Conservation (phyloP, 2,888 invertebrate genomes). For the Hedya salicella region DNA sequence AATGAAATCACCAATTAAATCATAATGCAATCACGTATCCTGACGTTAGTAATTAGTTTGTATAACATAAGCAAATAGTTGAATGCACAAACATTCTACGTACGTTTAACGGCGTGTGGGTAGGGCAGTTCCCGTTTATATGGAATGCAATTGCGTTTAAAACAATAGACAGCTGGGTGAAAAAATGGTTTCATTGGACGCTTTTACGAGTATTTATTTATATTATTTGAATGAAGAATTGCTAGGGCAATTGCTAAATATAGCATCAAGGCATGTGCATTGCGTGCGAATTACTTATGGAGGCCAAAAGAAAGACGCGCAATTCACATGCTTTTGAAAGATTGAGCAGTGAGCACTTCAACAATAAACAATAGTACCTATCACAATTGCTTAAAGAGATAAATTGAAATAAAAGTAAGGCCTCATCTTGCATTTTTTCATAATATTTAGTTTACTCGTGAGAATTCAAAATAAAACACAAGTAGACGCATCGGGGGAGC, state of each 20-base stretch:
- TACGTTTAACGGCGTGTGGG: slow-evolving; percentile 16
- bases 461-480: slow-evolving; percentile 48
- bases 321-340: background rate
- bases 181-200: background rate
- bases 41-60: slow-evolving; percentile 22
- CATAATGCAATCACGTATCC: slow-evolving; percentile 20
- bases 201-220: background rate
- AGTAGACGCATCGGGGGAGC: slow-evolving; percentile 57
- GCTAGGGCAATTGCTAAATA: background rate
- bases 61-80: slow-evolving; percentile 21
- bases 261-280: background rate
- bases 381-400: no score
- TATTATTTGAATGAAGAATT: background rate
- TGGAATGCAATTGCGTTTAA: slow-evolving; percentile 17
- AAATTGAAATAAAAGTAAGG: background rate
- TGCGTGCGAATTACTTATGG: background rate
- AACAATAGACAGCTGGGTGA: slow-evolving; percentile 11
- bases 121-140: slow-evolving; percentile 1
- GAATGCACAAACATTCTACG: slow-evolving; percentile 22
- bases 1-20: slow-evolving; percentile 26
- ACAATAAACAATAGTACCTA: no score
- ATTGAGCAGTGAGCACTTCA: no score
- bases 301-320: background rate
- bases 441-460: slow-evolving; percentile 41
- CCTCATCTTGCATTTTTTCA: background rate